Conservation (phyloP, 2,797 vertebrate genomes). For the Lepus townsendii region DNA sequence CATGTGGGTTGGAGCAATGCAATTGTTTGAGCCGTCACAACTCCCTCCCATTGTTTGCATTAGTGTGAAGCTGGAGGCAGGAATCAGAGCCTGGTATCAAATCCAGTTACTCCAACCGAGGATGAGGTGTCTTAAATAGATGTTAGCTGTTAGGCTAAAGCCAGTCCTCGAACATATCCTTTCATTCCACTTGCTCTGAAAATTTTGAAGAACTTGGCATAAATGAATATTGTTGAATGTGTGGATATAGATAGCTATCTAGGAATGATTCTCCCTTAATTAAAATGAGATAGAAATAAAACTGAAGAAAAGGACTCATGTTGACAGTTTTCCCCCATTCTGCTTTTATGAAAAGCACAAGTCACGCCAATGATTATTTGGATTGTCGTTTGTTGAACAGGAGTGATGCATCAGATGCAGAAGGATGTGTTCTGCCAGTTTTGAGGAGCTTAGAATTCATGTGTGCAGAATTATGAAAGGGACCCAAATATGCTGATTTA, state of each 20-base stretch:
- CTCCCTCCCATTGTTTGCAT: too few relatives aligned
- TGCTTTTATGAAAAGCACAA: conserved; percentile 37
- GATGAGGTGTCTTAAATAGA: too few relatives aligned
- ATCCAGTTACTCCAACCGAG: too few relatives aligned
- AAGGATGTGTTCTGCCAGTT: conserved; percentile 40
- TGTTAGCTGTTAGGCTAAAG: too few relatives aligned
- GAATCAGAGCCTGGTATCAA: too few relatives aligned
- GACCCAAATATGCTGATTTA: conserved; percentile 66
- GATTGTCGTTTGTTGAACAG: conserved; percentile 43
- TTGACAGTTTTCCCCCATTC: conserved; percentile 16
- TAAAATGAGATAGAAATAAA: not conserved
- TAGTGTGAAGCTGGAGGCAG: too few relatives aligned
- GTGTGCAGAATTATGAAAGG: conserved; percentile 69
- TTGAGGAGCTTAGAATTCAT: conserved; percentile 72
- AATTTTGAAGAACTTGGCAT: too few relatives aligned
- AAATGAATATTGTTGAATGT: conserved; percentile 24
- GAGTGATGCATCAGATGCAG: conserved; percentile 29
- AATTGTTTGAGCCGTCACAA: too few relatives aligned
- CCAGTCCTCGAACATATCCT: too few relatives aligned
- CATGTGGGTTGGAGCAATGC: too few relatives aligned
- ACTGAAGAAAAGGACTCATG: not conserved
- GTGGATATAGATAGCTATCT: not conserved
- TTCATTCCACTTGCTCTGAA: too few relatives aligned
- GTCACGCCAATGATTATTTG: conserved; percentile 42
- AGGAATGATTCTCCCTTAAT: not conserved